A percentile compares a stretch with the other conserved stretches of the same genome.
Evolutionary conservation across 2,113 vertebrate genomes (phyloP).

Genomic region (Brachionichthys hirsutus): DNA sequence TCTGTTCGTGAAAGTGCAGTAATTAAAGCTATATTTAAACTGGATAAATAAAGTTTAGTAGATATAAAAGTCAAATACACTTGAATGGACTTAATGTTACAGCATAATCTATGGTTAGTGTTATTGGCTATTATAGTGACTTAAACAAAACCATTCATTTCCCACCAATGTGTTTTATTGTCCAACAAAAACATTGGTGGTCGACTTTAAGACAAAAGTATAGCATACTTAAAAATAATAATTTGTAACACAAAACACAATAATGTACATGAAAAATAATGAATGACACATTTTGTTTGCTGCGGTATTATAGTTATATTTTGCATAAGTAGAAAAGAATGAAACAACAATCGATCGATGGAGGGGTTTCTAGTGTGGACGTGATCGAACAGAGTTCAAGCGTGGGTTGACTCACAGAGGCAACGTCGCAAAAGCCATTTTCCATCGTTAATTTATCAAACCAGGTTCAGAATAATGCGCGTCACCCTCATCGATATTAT

Average conservation of each 20-base stretch:
- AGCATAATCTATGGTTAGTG: neutral
- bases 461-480: no score
- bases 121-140: slow-evolving; percentile 4
- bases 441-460: slow-evolving; percentile 19
- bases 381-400: slow-evolving; percentile 13
- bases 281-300: slow-evolving; percentile 50
- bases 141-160: slow-evolving; percentile 25
- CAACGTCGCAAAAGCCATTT: slow-evolving; percentile 37
- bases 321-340: slow-evolving; percentile 56
- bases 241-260: slow-evolving; percentile 31
- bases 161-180: slow-evolving; percentile 65
- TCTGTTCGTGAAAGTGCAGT: slow-evolving; percentile 16
- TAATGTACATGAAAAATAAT: slow-evolving; percentile 65
- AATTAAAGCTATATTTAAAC: slow-evolving; percentile 3
- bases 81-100: slow-evolving; percentile 3
- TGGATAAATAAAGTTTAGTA: neutral
- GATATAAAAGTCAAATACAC: slow-evolving; percentile 1
- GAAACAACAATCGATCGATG: slow-evolving; percentile 25
- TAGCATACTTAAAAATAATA: no score
- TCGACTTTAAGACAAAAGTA: slow-evolving; percentile 53
- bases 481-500: slow-evolving; percentile 12
- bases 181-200: slow-evolving; percentile 55
- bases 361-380: slow-evolving; percentile 14
- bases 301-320: slow-evolving; percentile 59
- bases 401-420: slow-evolving; percentile 64